These are phyloP conservation scores for Denticeps clupeoides DNA, from an alignment of 2,797 vertebrate species.

Conservation along the genomic window DNA sequence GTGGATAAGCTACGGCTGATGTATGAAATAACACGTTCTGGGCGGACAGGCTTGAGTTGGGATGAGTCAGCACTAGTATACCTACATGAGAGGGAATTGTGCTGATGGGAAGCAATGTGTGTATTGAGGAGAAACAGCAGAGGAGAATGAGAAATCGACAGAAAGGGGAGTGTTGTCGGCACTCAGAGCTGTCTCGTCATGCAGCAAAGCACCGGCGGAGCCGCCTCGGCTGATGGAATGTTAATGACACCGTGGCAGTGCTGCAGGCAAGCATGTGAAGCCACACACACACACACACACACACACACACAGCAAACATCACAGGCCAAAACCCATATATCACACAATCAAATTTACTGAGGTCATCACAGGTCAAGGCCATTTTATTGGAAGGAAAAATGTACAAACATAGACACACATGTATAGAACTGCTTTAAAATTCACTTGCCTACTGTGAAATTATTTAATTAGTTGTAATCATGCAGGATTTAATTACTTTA, in stretches of 20 bases:
- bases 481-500: no score
- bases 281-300: constrained; percentile 3
- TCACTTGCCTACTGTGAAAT: no score
- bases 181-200: constrained; percentile 47
- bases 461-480: no score
- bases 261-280: constrained; percentile 35
- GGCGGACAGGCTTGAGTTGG: constrained; percentile 32
- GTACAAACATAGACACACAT: constrained; percentile 4
- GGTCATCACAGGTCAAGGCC: constrained; percentile 16
- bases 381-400: constrained; percentile 12
- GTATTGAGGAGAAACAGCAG: no score
- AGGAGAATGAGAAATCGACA: background rate
- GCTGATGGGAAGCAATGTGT: background rate
- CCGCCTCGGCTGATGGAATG: constrained; percentile 55
- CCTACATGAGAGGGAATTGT: background rate
- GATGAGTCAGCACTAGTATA: constrained; percentile 28
- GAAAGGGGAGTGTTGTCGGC: background rate
- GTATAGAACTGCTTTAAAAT: constrained; percentile 12
- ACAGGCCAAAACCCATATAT: constrained; percentile 54
- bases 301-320: constrained; percentile 18
- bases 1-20: constrained; percentile 27
- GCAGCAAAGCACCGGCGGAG: constrained; percentile 40
- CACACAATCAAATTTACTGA: constrained; percentile 13
- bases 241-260: constrained; percentile 46
- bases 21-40: constrained; percentile 43